phyloP scores from a whole-genome alignment of 2,113 vertebrate species.

The Phylloscopus trochiloides region DNA sequence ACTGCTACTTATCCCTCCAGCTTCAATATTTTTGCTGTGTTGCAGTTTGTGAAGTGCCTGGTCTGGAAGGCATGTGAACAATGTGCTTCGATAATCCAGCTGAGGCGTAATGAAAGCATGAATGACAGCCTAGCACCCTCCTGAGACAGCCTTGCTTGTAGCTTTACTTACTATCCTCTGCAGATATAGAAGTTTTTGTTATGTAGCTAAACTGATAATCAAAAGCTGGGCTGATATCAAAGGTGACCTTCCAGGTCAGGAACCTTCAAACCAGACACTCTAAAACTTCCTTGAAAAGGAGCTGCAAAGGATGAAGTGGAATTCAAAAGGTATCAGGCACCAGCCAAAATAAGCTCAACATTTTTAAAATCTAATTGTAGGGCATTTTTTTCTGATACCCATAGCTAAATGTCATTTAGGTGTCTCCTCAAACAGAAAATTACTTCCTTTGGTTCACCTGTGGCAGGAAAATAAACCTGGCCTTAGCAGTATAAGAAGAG shows the following conservation, averaged over 20 bases:
- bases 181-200: conserved; percentile 19
- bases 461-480: conserved; percentile 7
- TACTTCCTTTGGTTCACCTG: conserved; percentile 41
- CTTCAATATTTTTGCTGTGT: conserved; percentile 23
- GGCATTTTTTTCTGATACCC: conserved; percentile 44
- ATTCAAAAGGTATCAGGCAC: background rate
- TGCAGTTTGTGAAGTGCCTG: conserved; percentile 30
- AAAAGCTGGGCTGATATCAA: conserved; percentile 45
- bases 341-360: conserved; percentile 5
- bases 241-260: conserved; percentile 34
- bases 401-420: background rate
- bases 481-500: conserved; percentile 4
- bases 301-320: background rate
- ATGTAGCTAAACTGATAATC: conserved; percentile 46
- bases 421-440: conserved; percentile 67
- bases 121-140: conserved; percentile 49
- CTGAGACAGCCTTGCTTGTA: conserved; percentile 29
- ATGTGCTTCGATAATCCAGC: conserved; percentile 34
- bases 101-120: conserved; percentile 39
- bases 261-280: conserved; percentile 17
- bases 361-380: conserved; percentile 9
- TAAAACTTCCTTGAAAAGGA: conserved; percentile 15
- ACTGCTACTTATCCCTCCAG: background rate
- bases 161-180: conserved; percentile 1
- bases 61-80: conserved; percentile 32